Percentiles rank a stretch among this genome's conserved stretches.
Evolutionary conservation across 2,797 vertebrate species (phyloP).

Genomic region (Thamnophis elegans): DNA sequence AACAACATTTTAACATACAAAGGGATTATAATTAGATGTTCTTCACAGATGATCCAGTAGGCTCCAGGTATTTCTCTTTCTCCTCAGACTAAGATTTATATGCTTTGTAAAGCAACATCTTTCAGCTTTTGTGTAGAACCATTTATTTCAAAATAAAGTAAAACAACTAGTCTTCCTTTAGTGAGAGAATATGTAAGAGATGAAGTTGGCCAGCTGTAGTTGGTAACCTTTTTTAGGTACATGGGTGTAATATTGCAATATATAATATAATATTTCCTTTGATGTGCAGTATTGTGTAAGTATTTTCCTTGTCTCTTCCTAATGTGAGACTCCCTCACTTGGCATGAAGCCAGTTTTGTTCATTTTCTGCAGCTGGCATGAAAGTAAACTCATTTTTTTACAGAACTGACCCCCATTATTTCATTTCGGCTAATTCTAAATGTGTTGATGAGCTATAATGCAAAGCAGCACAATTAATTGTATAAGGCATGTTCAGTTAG

Average conservation of each 20-base stretch:
- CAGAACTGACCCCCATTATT: slow-evolving; percentile 76
- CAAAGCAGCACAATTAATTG: slow-evolving; percentile 71
- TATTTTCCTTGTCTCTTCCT: slow-evolving; percentile 43
- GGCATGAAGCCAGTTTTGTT: slow-evolving; percentile 67
- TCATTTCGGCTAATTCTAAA: slow-evolving; percentile 72
- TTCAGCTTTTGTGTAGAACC: slow-evolving; percentile 24
- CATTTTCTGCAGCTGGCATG: slow-evolving; percentile 75
- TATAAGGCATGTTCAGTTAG: slow-evolving; percentile 65
- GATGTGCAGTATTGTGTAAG: slow-evolving; percentile 52
- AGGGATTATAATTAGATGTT: slow-evolving; percentile 27
- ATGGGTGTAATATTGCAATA: slow-evolving; percentile 4
- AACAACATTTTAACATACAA: slow-evolving; percentile 17
- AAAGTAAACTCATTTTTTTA: slow-evolving; percentile 74
- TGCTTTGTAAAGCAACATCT: slow-evolving; percentile 34
- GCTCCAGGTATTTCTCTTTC: slow-evolving; percentile 24
- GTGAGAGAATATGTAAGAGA: background rate
- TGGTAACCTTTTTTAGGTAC: slow-evolving; percentile 15
- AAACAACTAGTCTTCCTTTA: background rate
- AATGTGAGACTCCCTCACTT: slow-evolving; percentile 56
- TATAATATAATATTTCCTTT: slow-evolving; percentile 33
- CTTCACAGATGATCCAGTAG: slow-evolving; percentile 22
- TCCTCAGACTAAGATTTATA: slow-evolving; percentile 4
- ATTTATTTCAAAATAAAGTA: slow-evolving; percentile 18
- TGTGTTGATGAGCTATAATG: slow-evolving; percentile 70
- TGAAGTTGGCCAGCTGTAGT: background rate